Conservation (phyloP, 2,113 vertebrate genomes). For the human region DNA sequence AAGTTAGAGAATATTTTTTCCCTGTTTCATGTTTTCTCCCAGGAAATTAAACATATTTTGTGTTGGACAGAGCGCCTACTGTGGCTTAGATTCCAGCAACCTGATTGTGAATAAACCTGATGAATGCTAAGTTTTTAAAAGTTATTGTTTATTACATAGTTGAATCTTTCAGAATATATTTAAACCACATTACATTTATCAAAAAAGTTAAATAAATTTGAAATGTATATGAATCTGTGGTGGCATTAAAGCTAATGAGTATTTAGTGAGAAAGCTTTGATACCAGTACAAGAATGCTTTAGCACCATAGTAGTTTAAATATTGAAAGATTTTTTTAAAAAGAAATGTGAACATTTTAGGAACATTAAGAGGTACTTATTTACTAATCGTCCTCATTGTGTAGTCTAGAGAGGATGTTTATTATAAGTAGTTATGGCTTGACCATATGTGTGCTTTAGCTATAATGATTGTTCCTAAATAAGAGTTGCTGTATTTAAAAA, state of each 20-base stretch:
- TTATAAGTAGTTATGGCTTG: neutral
- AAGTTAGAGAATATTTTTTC: neutral
- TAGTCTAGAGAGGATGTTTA: neutral
- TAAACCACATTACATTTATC: neutral
- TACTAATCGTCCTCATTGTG: neutral
- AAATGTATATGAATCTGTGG: neutral
- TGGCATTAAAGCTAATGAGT: neutral
- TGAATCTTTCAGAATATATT: neutral
- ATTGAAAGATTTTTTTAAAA: neutral
- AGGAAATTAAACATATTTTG: neutral
- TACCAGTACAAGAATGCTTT: neutral
- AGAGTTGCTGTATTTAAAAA: neutral
- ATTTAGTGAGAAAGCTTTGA: neutral
- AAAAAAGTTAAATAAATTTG: neutral
- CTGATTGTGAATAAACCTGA: neutral
- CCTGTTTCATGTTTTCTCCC: neutral
- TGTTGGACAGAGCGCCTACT: rapidly evolving
- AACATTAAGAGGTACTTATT: neutral
- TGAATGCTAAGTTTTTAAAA: neutral
- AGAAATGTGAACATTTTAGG: neutral
- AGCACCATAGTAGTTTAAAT: neutral
- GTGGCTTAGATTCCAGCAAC: neutral
- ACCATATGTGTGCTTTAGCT: too few relatives aligned
- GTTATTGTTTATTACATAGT: neutral
- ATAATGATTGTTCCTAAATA: rapidly evolving